Percentiles rank a stretch among this genome's conserved stretches.
Evolutionary conservation across 2,888 invertebrate genomes (phyloP).

Genomic region (Spilosoma lubricipeda): DNA sequence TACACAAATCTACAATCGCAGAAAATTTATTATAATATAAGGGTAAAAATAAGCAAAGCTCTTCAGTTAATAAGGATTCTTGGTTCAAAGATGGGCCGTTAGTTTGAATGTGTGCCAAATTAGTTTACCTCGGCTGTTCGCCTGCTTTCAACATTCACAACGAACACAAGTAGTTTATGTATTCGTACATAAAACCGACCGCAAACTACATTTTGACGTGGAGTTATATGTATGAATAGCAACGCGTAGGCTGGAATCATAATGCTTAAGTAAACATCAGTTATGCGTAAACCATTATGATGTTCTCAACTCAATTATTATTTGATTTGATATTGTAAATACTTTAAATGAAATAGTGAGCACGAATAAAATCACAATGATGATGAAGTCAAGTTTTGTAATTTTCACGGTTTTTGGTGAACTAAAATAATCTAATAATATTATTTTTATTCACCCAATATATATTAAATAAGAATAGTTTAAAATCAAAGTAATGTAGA

Average conservation of each 20-base stretch:
- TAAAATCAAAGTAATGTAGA: no score
- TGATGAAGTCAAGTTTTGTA: background rate
- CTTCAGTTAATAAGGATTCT: conserved; percentile 59
- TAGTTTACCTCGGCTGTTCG: conserved; percentile 61
- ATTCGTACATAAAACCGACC: conserved; percentile 42
- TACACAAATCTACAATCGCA: conserved; percentile 35
- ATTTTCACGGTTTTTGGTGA: background rate
- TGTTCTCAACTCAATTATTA: background rate
- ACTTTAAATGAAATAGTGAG: background rate
- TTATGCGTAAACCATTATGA: conserved; percentile 27
- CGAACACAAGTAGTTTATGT: conserved; percentile 46
- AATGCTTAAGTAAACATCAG: conserved; percentile 32
- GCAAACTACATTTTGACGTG: conserved; percentile 43
- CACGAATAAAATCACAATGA: background rate
- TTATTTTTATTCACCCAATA: no score
- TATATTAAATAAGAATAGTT: no score
- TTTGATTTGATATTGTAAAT: background rate
- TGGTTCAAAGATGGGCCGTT: conserved; percentile 60
- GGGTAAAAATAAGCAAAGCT: conserved; percentile 31
- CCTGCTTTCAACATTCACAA: conserved; percentile 46
- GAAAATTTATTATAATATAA: conserved; percentile 30
- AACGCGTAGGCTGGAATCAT: conserved; percentile 28
- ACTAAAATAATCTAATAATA: background rate
- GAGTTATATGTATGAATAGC: conserved; percentile 30
- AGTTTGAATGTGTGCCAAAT: conserved; percentile 73